A percentile compares a stretch with the other conserved stretches of the same genome.
These are phyloP conservation scores for Ptiloglossa arizonensis DNA, from an alignment of 1,140 invertebrate genomes.

Conservation along the genomic window DNA sequence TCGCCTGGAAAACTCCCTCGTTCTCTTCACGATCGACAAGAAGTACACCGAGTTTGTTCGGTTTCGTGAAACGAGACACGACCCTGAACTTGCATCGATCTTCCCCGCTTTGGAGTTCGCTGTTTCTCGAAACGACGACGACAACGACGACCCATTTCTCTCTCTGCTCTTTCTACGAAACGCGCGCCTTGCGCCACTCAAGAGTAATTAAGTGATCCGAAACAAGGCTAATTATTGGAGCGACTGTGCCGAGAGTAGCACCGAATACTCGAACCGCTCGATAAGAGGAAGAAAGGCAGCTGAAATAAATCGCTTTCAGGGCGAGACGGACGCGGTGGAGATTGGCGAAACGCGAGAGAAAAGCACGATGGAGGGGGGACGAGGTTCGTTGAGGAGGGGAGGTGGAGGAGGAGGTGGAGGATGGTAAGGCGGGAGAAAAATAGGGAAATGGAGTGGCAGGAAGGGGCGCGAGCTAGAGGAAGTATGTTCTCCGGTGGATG, in stretches of 20 bases:
- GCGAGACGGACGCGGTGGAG: not conserved
- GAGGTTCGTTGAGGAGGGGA: no score
- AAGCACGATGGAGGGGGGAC: no score
- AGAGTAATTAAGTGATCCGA: conserved; percentile 19
- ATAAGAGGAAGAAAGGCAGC: not conserved
- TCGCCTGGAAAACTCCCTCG: no score
- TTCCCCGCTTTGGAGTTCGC: not conserved
- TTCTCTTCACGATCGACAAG: no score
- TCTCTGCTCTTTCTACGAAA: not conserved
- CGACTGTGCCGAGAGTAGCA: not conserved
- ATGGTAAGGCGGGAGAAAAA: no score
- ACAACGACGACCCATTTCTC: not conserved
- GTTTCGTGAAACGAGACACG: conserved; percentile 3
- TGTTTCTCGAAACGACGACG: not conserved
- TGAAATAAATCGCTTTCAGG: not conserved
- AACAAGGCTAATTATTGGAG: conserved; percentile 21
- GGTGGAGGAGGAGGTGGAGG: no score
- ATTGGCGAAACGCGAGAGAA: not conserved
- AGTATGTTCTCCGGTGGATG: not conserved
- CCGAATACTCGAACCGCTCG: not conserved
- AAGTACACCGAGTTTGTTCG: no score
- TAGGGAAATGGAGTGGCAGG: not conserved
- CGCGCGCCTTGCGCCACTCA: not conserved
- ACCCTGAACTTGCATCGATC: conserved; percentile 37
- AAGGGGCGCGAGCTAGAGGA: not conserved